Conservation (phyloP, 2,113 vertebrate genomes). For the Zootoca vivipara region DNA sequence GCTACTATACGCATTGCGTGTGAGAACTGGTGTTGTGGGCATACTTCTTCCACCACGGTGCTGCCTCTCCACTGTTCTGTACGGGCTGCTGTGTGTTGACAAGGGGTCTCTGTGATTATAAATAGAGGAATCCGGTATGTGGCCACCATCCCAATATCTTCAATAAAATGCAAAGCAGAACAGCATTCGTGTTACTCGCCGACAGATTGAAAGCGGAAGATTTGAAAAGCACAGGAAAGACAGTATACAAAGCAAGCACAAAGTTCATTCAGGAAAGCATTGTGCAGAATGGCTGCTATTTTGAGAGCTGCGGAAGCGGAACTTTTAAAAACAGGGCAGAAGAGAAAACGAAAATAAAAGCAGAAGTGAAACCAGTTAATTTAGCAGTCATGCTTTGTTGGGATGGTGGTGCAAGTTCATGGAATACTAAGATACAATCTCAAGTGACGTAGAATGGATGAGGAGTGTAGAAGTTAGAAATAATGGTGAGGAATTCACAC, state of each 20-base stretch:
- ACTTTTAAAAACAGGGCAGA: accelerated
- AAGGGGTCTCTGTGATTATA: slow-evolving; percentile 77
- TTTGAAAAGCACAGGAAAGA: not conserved
- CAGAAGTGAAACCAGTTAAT: not conserved
- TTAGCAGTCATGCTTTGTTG: not conserved
- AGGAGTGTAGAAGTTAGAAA: not conserved
- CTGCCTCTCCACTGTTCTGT: slow-evolving; percentile 81
- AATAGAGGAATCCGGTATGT: slow-evolving; percentile 55
- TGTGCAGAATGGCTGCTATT: not conserved
- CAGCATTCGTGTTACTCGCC: accelerated
- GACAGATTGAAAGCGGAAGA: not conserved
- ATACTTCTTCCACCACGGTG: slow-evolving; percentile 87
- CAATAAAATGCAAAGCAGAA: not conserved
- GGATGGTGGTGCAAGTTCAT: not conserved
- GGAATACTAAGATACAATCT: not conserved
- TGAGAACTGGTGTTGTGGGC: slow-evolving; percentile 92
- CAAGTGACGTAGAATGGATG: not conserved
- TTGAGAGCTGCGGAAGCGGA: not conserved
- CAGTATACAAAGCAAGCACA: not conserved
- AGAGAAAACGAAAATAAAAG: not conserved
- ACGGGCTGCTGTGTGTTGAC: slow-evolving; percentile 87
- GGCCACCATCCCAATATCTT: slow-evolving; percentile 58
- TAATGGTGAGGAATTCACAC: not conserved
- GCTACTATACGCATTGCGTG: slow-evolving; percentile 94
- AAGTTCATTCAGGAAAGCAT: not conserved